These are phyloP conservation scores for Quiscalus mexicanus DNA, from an alignment of 2,113 vertebrate genomes.

Conservation along the genomic window DNA sequence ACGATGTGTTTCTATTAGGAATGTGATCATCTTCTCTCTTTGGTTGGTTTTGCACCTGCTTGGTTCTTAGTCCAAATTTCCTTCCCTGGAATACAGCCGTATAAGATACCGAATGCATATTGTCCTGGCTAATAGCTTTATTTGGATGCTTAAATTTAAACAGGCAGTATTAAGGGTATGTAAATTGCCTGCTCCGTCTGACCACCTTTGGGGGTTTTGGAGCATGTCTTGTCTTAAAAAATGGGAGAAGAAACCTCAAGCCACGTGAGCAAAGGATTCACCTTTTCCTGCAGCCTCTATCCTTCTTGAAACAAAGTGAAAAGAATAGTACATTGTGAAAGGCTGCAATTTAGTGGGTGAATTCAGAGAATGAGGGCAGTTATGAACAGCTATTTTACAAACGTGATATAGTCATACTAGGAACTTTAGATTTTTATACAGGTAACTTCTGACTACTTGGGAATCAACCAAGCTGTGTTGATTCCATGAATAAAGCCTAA, in stretches of 20 bases:
- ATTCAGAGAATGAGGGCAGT: not conserved
- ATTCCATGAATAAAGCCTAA: not conserved
- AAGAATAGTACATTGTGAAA: not conserved
- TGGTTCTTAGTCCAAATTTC: not conserved
- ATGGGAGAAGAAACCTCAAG: not conserved
- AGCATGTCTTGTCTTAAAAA: not conserved
- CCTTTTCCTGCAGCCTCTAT: not conserved
- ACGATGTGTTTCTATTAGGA: not conserved
- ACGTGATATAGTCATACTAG: rapidly evolving
- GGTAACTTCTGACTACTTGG: not conserved
- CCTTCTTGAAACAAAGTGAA: not conserved
- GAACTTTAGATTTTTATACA: not conserved
- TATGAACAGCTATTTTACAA: not conserved
- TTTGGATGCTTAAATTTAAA: not conserved
- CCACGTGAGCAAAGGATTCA: not conserved
- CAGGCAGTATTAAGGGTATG: not conserved
- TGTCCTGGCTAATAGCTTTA: not conserved
- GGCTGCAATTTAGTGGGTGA: not conserved
- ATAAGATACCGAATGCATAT: not conserved
- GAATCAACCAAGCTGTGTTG: not conserved
- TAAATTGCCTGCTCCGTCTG: not conserved
- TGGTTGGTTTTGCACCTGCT: not conserved
- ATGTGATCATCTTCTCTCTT: not conserved
- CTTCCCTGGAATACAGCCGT: not conserved
- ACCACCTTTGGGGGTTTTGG: not conserved